A percentile compares a stretch with the other conserved stretches of the same genome.
Conservation (phyloP, 1,140 invertebrate genomes). For the Monochamus saltuarius region DNA sequence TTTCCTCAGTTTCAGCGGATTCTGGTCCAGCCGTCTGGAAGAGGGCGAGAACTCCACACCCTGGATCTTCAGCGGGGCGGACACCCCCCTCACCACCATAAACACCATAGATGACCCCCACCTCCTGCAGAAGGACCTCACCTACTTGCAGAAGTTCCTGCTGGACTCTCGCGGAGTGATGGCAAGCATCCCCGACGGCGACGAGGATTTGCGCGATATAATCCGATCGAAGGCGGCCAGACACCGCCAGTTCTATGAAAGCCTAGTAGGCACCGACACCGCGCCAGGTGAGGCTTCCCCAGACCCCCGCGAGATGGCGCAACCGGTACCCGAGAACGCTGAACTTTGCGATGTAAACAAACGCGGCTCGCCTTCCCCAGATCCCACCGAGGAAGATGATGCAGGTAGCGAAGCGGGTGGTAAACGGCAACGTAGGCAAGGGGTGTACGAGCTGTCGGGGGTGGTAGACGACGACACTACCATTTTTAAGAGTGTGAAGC, state of each 20-base stretch:
- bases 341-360: not conserved
- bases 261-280: conserved; percentile 21
- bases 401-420: conserved; percentile 7
- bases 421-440: conserved; percentile 36
- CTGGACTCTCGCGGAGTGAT: not conserved
- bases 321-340: not conserved
- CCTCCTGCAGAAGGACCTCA: not conserved
- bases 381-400: not conserved
- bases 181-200: conserved; percentile 8
- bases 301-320: conserved; percentile 29
- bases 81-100: conserved; percentile 13
- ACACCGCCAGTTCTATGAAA: conserved; percentile 35
- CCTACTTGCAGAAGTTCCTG: not conserved
- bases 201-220: conserved; percentile 31
- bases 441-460: conserved; percentile 34
- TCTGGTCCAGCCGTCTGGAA: conserved; percentile 36
- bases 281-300: not conserved
- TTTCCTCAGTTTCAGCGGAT: conserved; percentile 41
- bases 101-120: not conserved
- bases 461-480: conserved; percentile 17
- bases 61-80: conserved; percentile 29
- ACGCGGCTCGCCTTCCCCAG: not conserved
- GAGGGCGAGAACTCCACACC: conserved; percentile 23
- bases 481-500: conserved; percentile 43
- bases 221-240: conserved; percentile 33